These are phyloP conservation scores for Oreonectes daqikongensis DNA, from an alignment of 2,797 vertebrate species.

Conservation along the genomic window DNA sequence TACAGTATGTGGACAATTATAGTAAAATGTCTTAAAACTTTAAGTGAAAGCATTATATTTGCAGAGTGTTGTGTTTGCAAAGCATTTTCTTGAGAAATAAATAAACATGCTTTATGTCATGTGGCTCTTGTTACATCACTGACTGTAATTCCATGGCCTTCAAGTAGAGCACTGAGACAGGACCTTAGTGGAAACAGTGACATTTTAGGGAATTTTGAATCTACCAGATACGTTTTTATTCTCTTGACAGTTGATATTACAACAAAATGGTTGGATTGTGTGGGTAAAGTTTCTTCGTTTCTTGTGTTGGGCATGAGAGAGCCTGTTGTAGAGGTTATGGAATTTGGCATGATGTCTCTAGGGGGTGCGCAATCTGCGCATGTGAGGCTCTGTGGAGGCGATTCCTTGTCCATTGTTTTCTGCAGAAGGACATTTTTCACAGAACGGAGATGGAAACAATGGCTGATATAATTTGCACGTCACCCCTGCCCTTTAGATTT, in stretches of 20 bases:
- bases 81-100: constrained; percentile 28
- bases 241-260: constrained; percentile 7
- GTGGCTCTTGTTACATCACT: constrained; percentile 35
- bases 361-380: constrained; percentile 48
- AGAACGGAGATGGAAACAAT: constrained; percentile 53
- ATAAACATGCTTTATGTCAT: constrained; percentile 24
- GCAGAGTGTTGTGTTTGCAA: not conserved
- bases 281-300: constrained; percentile 18
- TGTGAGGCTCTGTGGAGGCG: constrained; percentile 42
- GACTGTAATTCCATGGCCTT: constrained; percentile 11
- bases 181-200: constrained; percentile 16
- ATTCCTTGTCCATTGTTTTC: constrained; percentile 57
- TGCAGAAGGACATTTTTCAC: constrained; percentile 52
- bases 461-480: constrained; percentile 45
- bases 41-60: not conserved
- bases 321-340: constrained; percentile 40
- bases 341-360: constrained; percentile 47
- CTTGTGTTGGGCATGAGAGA: constrained; percentile 27
- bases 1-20: not conserved
- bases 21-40: not conserved
- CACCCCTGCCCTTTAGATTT: constrained; percentile 30
- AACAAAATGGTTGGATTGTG: constrained; percentile 20
- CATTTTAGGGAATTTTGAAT: constrained; percentile 2
- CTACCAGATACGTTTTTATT: not conserved
- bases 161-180: not conserved